Conservation (phyloP, 2,797 vertebrate species). For the Phaenicophaeus curvirostris region DNA sequence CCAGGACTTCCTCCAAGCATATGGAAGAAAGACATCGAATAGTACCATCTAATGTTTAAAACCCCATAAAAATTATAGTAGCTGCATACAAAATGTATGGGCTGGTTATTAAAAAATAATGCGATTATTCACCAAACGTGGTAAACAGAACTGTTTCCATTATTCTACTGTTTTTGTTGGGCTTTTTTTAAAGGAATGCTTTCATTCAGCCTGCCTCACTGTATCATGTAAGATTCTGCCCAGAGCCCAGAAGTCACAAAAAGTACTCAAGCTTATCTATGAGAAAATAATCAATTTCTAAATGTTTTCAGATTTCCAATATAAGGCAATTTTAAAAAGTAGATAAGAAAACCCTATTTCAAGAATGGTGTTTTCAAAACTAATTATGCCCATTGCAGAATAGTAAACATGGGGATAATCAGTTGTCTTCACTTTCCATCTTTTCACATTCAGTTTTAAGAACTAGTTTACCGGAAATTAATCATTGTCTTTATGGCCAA, state of each 20-base stretch:
- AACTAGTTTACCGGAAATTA: neutral
- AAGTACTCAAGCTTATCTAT: neutral
- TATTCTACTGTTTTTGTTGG: rapidly evolving
- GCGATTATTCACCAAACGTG: neutral
- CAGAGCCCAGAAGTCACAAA: neutral
- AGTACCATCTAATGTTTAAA: neutral
- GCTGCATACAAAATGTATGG: neutral
- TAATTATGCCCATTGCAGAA: neutral
- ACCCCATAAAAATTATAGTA: neutral
- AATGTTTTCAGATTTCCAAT: neutral
- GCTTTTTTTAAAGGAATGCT: neutral
- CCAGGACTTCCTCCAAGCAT: neutral
- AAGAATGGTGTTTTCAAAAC: neutral
- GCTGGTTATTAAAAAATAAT: neutral
- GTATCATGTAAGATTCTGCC: neutral
- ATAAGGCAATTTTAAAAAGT: neutral
- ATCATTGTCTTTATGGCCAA: neutral
- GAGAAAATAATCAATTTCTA: neutral
- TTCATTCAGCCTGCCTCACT: neutral
- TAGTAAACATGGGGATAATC: neutral
- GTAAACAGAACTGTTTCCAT: neutral
- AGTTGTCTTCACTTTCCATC: neutral
- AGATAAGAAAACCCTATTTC: neutral
- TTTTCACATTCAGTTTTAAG: neutral
- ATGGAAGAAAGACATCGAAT: neutral